phyloP scores from a whole-genome alignment of 2,797 vertebrate genomes.

The Pipistrellus pygmaeus region DNA sequence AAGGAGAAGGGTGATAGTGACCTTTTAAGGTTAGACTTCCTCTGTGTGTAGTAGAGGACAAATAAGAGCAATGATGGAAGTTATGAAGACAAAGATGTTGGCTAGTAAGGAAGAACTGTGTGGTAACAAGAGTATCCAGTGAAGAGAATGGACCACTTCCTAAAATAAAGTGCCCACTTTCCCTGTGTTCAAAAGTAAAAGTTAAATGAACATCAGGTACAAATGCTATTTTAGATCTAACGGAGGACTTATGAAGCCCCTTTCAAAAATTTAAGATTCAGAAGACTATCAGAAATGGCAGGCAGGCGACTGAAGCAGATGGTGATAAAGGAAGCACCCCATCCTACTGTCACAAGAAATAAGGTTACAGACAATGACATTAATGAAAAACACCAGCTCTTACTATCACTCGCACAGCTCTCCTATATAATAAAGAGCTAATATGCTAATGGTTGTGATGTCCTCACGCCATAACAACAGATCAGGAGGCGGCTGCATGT shows the following conservation, averaged over 20 bases:
- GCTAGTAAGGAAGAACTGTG: neutral
- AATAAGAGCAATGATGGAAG: neutral
- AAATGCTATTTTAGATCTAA: neutral
- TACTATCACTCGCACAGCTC: neutral
- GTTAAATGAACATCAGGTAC: neutral
- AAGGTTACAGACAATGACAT: neutral
- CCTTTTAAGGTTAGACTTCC: neutral
- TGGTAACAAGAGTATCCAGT: neutral
- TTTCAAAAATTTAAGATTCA: slow-evolving; percentile 46
- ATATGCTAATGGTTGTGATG: too few relatives aligned
- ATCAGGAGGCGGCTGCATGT: too few relatives aligned
- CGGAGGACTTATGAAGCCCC: neutral
- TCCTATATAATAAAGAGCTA: neutral
- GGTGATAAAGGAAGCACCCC: neutral
- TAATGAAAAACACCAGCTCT: neutral
- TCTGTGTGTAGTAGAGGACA: neutral
- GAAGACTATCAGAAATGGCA: neutral
- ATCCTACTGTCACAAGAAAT: neutral
- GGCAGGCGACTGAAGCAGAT: neutral
- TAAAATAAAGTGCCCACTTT: neutral
- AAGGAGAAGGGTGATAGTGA: neutral
- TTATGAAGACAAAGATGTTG: neutral
- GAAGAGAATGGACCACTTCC: neutral
- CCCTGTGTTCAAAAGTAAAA: neutral
- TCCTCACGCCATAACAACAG: too few relatives aligned